Base-by-base conservation (phyloP, 1,140 invertebrate genomes). In the Megalonaias nervosa region DNA sequence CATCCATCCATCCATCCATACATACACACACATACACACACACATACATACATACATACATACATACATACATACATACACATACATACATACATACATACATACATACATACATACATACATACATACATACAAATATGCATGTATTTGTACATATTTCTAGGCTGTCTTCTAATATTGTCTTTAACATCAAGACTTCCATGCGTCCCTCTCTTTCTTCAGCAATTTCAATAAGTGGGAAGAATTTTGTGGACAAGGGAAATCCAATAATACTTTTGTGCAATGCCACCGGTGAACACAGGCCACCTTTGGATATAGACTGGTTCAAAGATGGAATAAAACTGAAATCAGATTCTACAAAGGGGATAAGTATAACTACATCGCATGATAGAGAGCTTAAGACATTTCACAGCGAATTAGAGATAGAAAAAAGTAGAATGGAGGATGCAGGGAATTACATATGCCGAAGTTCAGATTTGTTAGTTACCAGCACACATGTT, bases 231-330 rank as follows among this genome's bases (percentile, higher is more conserved):
- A 15, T 83, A 23, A 79, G 67, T 62, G 82, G 82, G 26, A 81
- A 74, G 5, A 72, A 81, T 15, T 86, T 78, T 58, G 81, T 86
- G 55, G 83, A 86, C 58, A 62, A 78, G 48, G 85, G 85, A 5
- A 80, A 86, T n/a, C 48, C 72, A 19, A 83, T 86, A 15, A 56
- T 71, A 26, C 79, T 86, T 26, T 67, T 73, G 67, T 86, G 85
- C 62, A 86, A 86, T 67, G 85, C 85, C 38, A 84, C 83, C 9
- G 82, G 81, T 26, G 69, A 81, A 60, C 79, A 86, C 56, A 80
- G 84, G 62, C 75, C 81, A 15, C 85, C 85, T 14, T 81, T 84
- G 17, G 83, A 84, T 58, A 75, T 86, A 57, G 85, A 86, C 79
- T 86, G 85, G 85, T 86, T 86, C 71, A 14, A 71, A 57, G 74